Evolutionary conservation across 2,113 vertebrate genomes (phyloP).

Genomic region (Macrotus californicus): DNA sequence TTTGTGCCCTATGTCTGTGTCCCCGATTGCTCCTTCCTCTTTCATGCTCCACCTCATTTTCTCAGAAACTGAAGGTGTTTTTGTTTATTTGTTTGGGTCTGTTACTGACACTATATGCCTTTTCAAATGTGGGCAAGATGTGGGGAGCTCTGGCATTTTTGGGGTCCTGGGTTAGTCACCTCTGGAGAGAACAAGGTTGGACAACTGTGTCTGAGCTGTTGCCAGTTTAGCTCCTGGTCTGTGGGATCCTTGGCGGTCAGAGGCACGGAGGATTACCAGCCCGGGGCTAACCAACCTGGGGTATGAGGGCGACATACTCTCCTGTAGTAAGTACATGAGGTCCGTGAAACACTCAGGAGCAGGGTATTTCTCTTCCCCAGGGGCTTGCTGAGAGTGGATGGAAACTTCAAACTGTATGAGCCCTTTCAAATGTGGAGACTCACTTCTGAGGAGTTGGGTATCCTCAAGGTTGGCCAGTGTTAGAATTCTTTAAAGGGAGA

Average conservation of each 20-base stretch:
- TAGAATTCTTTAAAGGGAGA: neutral
- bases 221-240: neutral
- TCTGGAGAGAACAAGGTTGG: neutral
- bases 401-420: neutral
- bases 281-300: neutral
- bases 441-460: neutral
- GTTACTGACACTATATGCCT: neutral
- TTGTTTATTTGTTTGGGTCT: neutral
- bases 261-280: neutral
- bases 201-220: neutral
- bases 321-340: neutral
- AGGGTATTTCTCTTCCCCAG: neutral
- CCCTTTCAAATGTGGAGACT: neutral
- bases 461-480: neutral
- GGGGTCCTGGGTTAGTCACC: neutral
- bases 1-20: neutral
- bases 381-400: neutral
- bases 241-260: neutral
- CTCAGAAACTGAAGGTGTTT: neutral
- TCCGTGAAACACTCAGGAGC: neutral
- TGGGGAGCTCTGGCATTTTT: neutral
- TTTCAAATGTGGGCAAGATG: neutral
- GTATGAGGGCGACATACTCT: rapidly evolving
- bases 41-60: neutral
- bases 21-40: neutral